Evolutionary conservation across 2,113 vertebrate genomes (phyloP).

Genomic region (Centropus bengalensis): DNA sequence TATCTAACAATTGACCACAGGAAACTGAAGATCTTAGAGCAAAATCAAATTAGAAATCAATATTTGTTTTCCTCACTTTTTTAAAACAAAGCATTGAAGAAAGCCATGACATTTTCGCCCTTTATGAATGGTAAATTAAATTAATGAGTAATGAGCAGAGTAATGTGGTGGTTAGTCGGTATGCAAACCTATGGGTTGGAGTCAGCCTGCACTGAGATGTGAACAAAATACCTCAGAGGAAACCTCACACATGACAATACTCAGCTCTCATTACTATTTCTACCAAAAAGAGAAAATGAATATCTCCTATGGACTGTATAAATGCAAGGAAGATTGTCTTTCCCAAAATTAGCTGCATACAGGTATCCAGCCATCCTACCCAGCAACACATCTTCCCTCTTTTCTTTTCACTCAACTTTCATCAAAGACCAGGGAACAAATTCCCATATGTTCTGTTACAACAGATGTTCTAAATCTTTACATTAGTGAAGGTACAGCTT

Average conservation of each 20-base stretch:
- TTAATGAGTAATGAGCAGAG: neutral
- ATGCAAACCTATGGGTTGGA: neutral
- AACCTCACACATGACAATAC: neutral
- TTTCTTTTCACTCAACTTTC: neutral
- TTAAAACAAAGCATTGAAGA: neutral
- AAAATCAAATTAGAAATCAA: neutral
- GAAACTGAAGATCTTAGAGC: neutral
- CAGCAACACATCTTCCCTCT: neutral
- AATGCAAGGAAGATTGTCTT: neutral
- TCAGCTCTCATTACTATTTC: neutral
- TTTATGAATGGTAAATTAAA: neutral
- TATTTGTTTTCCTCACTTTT: conserved; percentile 4
- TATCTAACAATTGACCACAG: neutral
- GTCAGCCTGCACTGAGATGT: neutral
- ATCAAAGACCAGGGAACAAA: neutral
- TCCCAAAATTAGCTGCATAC: neutral
- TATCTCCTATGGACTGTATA: neutral
- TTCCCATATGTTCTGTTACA: neutral
- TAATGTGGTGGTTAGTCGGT: neutral
- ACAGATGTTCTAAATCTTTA: neutral
- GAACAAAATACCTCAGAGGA: neutral
- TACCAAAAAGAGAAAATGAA: neutral
- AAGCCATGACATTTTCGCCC: neutral
- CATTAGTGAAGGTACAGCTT: neutral
- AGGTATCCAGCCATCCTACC: neutral